Percentiles rank a stretch among this genome's conserved stretches.
Conservation (phyloP, 2,113 vertebrate species). For the Leptosomus discolor region DNA sequence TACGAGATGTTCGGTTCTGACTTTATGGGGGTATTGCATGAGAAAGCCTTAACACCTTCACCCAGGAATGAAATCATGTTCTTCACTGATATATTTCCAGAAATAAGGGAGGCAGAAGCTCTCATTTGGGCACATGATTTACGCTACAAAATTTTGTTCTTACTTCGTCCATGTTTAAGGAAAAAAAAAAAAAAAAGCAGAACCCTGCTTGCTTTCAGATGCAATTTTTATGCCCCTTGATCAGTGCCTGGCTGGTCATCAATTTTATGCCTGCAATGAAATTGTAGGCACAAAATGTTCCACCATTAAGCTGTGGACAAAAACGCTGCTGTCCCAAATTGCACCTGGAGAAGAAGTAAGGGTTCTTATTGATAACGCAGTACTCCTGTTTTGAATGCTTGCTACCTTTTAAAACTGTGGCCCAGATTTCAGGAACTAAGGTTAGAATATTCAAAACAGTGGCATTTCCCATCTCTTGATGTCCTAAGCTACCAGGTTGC, state of each 20-base stretch:
- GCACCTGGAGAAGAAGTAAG: neutral
- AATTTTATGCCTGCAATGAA: conserved; percentile 26
- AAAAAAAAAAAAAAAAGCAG: neutral
- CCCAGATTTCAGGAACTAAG: neutral
- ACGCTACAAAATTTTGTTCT: neutral
- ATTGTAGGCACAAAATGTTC: neutral
- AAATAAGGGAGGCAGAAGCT: neutral
- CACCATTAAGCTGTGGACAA: neutral
- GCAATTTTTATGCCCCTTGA: neutral
- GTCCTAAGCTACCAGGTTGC: neutral
- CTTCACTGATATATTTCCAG: neutral
- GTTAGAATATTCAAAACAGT: neutral
- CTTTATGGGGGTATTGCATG: neutral
- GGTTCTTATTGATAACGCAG: neutral
- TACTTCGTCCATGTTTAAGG: neutral
- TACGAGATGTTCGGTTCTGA: neutral
- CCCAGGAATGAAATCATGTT: neutral
- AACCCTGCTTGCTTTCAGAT: neutral
- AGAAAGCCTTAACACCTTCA: neutral
- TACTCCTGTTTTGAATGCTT: neutral
- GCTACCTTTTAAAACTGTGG: neutral
- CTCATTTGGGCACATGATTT: neutral
- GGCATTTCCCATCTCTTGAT: conserved; percentile 8
- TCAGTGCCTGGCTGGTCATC: neutral
- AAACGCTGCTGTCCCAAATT: neutral